Base-by-base conservation (phyloP, 2,797 vertebrate species). In the Leuciscus waleckii region DNA sequence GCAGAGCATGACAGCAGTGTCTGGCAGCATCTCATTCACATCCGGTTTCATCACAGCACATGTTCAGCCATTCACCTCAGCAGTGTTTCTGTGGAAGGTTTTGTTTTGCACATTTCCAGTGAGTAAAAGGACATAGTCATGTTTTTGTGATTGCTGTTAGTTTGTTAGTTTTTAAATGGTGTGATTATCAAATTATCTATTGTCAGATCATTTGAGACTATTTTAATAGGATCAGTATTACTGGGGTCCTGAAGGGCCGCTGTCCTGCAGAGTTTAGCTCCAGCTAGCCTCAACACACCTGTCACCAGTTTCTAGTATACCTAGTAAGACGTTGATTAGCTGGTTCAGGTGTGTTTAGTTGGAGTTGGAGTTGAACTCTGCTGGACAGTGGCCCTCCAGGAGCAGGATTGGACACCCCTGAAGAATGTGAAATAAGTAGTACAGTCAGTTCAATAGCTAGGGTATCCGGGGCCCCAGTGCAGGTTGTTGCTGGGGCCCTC, bases 1-100 rank as follows among this genome's bases (percentile, higher is more conserved):
- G 86, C 80, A 83, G 76, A 87, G 84, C 82, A 86, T 83, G 83
- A 87, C 83, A 76, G 26, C 49, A 71, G 79, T 21, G 51, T 58
- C 80, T 85, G 85, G 82, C 85, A 83, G 32, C 81, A 41, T 39
- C 37, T 78, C 56, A 7, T 78, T 78, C 76, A 16, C 43, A 41
- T 78, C 76, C 58, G 11, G 56, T 78, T 78, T 63, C 76, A 63
- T 43, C 56, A 14, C 56, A 78, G 56, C 76, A 63, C 76, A 78
- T 61, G 75, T 41, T 58, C 54, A 41, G 13, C 56, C 75, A 26
- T 78, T 37, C n/a, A 61, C 54, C 75, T 61, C 78, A 75, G 85
- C 85, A 77, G 88, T 39, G 84, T 87, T 85, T 88, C 86, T 16
- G 32, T 76, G 51, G 51, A 16, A 54, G 51, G 51, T 58, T 39